phyloP scores from a whole-genome alignment of 1,140 invertebrate species.

The Aphelenchoides avenae region DNA sequence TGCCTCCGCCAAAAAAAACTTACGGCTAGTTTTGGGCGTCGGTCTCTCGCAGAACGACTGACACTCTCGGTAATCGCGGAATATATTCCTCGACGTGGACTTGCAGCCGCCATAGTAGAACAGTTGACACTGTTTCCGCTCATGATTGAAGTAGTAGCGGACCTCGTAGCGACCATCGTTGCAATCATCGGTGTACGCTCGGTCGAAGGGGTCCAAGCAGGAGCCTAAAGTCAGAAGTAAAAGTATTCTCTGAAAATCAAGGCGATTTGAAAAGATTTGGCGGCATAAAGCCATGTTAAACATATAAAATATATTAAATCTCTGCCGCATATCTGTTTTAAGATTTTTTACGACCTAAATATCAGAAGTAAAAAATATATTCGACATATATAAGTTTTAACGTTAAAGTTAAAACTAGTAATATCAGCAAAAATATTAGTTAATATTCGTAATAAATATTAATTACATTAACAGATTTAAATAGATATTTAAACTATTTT shows the following conservation, averaged over 20 bases:
- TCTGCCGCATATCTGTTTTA: no score
- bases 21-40: constrained; percentile 12
- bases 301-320: constrained; percentile 1
- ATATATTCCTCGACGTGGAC: constrained; percentile 26
- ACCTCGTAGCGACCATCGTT: constrained; percentile 36
- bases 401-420: no score
- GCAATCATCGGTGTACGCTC: constrained; percentile 43
- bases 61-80: constrained; percentile 17
- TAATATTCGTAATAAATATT: no score
- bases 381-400: no score
- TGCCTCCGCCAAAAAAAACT: background rate
- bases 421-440: no score
- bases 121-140: constrained; percentile 28
- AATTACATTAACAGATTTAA: no score
- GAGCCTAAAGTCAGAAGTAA: constrained; percentile 28
- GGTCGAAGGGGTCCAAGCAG: constrained; percentile 50
- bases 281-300: constrained; percentile 5
- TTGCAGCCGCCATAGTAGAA: constrained; percentile 42
- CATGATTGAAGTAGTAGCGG: constrained; percentile 50
- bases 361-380: no score
- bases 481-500: no score
- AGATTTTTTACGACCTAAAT: no score
- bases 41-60: constrained; percentile 25
- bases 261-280: constrained; percentile 7
- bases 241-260: background rate